phyloP scores from a whole-genome alignment of 2,888 invertebrate species.

The Eristalis tenax region DNA sequence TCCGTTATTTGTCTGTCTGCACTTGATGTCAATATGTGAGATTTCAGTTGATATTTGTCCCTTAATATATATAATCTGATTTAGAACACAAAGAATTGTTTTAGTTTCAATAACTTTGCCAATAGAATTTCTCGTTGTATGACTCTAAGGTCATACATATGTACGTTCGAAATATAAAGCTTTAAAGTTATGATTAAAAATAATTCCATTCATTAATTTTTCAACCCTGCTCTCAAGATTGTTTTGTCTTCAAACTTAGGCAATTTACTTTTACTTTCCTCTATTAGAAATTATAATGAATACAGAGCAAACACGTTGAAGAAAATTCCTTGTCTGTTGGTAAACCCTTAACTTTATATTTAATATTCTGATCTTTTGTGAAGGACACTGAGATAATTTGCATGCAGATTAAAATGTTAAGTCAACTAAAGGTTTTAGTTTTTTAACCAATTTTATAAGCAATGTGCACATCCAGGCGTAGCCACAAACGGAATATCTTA shows the following conservation, averaged over 20 bases:
- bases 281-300: slow-evolving; percentile 22
- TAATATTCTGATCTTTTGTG: slow-evolving; percentile 36
- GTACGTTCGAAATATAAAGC: too few relatives aligned
- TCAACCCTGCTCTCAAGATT: slow-evolving; percentile 10
- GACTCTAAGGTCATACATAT: too few relatives aligned
- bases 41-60: slow-evolving; percentile 7
- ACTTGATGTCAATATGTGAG: slow-evolving; percentile 35
- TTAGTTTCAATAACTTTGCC: not conserved
- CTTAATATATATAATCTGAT: too few relatives aligned
- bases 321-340: slow-evolving; percentile 3
- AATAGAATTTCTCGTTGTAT: too few relatives aligned
- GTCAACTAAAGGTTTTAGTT: slow-evolving; percentile 28
- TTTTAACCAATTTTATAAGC: not conserved
- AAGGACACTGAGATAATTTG: slow-evolving; percentile 46
- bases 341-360: slow-evolving; percentile 25
- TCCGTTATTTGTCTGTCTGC: slow-evolving; percentile 37
- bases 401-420: slow-evolving; percentile 40
- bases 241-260: slow-evolving; percentile 9
- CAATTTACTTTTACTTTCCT: not conserved
- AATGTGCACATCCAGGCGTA: not conserved
- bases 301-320: slow-evolving; percentile 25
- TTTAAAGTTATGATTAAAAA: not conserved
- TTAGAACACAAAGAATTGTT: not conserved
- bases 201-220: slow-evolving; percentile 19
- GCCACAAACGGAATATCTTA: too few relatives aligned